A percentile compares a stretch with the other conserved stretches of the same genome.
These are phyloP conservation scores for Pangasius djambal DNA, from an alignment of 2,797 vertebrate genomes.

Conservation along the genomic window DNA sequence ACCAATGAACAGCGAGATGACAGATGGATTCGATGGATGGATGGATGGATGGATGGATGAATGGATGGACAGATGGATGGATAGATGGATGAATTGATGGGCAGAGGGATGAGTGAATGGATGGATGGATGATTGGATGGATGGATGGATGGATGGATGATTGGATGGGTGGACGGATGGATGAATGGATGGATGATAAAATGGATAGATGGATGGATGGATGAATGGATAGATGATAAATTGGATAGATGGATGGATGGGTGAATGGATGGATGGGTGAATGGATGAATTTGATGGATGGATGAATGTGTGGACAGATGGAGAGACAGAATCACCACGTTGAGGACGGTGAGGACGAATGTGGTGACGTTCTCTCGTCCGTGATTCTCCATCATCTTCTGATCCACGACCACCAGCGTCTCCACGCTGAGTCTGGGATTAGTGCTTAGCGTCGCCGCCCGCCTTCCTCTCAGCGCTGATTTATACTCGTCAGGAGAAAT, in stretches of 20 bases:
- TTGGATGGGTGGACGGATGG: background rate
- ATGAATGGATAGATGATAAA: background rate
- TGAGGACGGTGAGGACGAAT: conserved; percentile 89
- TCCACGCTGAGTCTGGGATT: conserved; percentile 84
- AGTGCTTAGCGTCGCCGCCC: conserved; percentile 73
- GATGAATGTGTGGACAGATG: background rate
- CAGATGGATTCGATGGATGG: too few relatives aligned
- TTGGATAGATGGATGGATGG: background rate
- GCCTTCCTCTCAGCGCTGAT: conserved; percentile 69
- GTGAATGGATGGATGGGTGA: too few relatives aligned
- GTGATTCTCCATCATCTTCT: conserved; percentile 86
- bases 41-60: too few relatives aligned
- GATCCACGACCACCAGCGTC: conserved; percentile 89
- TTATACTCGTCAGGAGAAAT: conserved; percentile 84
- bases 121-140: background rate
- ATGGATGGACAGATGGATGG: background rate
- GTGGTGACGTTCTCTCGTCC: conserved; percentile 90
- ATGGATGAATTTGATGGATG: background rate
- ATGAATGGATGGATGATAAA: background rate
- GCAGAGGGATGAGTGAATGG: background rate
- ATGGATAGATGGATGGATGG: background rate
- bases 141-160: too few relatives aligned
- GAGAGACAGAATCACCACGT: conserved; percentile 79
- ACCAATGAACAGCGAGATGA: background rate
- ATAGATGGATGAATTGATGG: background rate